These are phyloP conservation scores for Chondrilla cf. caribensis DNA, from an alignment of 37 sponge, comb jelly and placozoan species.

Conservation along the genomic window DNA sequence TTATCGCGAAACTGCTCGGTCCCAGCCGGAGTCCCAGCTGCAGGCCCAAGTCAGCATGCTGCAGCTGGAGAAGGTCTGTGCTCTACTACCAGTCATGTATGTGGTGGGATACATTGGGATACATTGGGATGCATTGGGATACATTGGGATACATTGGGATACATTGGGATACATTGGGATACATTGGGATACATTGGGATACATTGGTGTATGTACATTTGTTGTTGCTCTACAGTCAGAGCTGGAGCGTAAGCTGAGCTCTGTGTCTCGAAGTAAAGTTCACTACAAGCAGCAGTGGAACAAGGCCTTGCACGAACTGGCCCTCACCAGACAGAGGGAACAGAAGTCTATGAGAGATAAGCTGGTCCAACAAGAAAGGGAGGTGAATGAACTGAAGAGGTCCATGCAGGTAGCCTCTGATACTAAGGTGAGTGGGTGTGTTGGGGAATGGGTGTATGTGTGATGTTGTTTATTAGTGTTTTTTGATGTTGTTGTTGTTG, in stretches of 20 bases:
- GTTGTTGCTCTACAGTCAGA: constrained; percentile 47
- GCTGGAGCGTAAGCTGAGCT: constrained; percentile 76
- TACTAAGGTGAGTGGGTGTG: constrained; percentile 23
- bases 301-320: constrained; percentile 78
- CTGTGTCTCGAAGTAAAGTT: constrained; percentile 66
- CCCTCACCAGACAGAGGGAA: constrained; percentile 66
- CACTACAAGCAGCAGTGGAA: constrained; percentile 98
- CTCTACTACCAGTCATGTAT: too few relatives aligned
- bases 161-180: too few relatives aligned
- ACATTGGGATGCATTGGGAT: too few relatives aligned
- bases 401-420: constrained; percentile 16
- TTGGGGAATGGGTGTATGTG: neutral
- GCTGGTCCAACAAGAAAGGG: constrained; percentile 63
- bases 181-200: too few relatives aligned
- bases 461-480: too few relatives aligned
- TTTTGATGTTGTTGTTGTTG: too few relatives aligned
- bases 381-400: constrained; percentile 37
- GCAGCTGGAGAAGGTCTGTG: constrained; percentile 82
- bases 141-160: too few relatives aligned
- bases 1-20: constrained; percentile 39
- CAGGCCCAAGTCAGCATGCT: constrained; percentile 74
- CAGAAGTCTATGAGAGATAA: constrained; percentile 60
- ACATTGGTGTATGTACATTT: neutral
- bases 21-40: constrained; percentile 64
- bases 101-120: too few relatives aligned